Percentiles rank a stretch among this genome's conserved stretches.
phyloP scores from a whole-genome alignment of 2,113 vertebrate species.

The Romanogobio albipinnatus region DNA sequence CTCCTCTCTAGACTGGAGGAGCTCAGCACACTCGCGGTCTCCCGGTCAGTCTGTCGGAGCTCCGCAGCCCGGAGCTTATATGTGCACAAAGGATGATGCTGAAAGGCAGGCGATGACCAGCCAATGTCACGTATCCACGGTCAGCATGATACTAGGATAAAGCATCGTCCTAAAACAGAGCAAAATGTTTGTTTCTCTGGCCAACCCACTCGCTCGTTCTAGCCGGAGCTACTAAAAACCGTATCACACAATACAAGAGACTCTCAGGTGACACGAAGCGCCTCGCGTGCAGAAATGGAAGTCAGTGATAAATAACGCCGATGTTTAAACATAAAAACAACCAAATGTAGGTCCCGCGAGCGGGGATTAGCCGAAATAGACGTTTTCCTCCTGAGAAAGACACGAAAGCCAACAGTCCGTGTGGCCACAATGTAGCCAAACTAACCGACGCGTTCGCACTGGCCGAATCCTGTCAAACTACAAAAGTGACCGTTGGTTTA shows the following conservation, averaged over 20 bases:
- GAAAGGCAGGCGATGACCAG: conserved; percentile 46
- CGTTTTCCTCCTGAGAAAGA: conserved; percentile 41
- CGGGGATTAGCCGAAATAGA: conserved; percentile 50
- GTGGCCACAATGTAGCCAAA: conserved; percentile 63
- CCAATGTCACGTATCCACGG: conserved; percentile 31
- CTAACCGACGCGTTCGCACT: conserved; percentile 63
- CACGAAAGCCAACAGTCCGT: conserved; percentile 52
- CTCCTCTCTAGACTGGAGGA: conserved; percentile 47
- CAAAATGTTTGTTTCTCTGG: conserved; percentile 60
- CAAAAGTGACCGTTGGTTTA: conserved; percentile 30
- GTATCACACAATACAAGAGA: conserved; percentile 55
- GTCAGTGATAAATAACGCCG: conserved; percentile 17
- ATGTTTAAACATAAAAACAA: conserved; percentile 30
- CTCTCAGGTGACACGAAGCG: conserved; percentile 65
- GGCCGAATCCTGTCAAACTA: conserved; percentile 17
- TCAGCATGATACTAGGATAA: conserved; percentile 12
- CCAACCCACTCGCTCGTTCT: conserved; percentile 56
- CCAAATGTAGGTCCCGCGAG: conserved; percentile 26
- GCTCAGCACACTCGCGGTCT: conserved; percentile 51
- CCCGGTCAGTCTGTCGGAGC: conserved; percentile 56
- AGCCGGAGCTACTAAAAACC: conserved; percentile 62
- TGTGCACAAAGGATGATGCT: conserved; percentile 63
- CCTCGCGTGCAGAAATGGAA: conserved; percentile 7
- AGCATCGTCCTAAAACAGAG: conserved; percentile 46
- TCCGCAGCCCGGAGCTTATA: conserved; percentile 58